Evolutionary conservation across 2,888 invertebrate genomes (phyloP), one percentile per base, ranked within the genome.

Genomic region (Scrobipalpa costella): DNA sequence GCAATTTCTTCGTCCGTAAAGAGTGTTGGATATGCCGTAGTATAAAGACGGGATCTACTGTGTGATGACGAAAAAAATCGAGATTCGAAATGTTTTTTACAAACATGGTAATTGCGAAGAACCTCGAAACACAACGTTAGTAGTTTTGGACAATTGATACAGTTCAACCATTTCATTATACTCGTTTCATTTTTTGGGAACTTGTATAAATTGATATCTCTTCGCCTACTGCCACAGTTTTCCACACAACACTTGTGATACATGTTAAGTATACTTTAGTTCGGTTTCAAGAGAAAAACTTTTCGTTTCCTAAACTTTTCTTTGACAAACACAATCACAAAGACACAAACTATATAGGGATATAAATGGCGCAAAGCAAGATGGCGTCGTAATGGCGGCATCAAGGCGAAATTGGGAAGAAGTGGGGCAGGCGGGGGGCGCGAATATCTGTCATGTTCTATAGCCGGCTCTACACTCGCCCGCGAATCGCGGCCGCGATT

Each of bases 191-290:
- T 19, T 33, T 55, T 55, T 55, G 27, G 55, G 33, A 55, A 55
- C 21, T 55, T 21, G 33, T 55, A 33, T n/a, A 55, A 55, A 55
- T 13, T 55, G 55, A 55, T 19, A 11, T 55, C 55, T 11, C 19
- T 21, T 55, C 55, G 27, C 55, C 55, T 55, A 33, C 55, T 55
- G n/a, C 55, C 27, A 55, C 55, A 52, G 15, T 52, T 52, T 15
- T n/a, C 52, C 17, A 52, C 52, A 52, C 52, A 52, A 15, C 44
- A 44, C 44, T 44, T 44, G 44, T 44, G 44, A 44, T 44, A 44
- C 44, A 44, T 44, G 11, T 44, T 44, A n/a, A 44, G 1, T 44
- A n/a, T 44, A 13, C 6, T n/a, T 44, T 11, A n/a, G 15, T 44
- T 44, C 15, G 44, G 44, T 15, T 44, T 44, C 15, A 13, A 44